phyloP scores from a whole-genome alignment of 2,888 invertebrate genomes.

The Himalopsyche tibetana region DNA sequence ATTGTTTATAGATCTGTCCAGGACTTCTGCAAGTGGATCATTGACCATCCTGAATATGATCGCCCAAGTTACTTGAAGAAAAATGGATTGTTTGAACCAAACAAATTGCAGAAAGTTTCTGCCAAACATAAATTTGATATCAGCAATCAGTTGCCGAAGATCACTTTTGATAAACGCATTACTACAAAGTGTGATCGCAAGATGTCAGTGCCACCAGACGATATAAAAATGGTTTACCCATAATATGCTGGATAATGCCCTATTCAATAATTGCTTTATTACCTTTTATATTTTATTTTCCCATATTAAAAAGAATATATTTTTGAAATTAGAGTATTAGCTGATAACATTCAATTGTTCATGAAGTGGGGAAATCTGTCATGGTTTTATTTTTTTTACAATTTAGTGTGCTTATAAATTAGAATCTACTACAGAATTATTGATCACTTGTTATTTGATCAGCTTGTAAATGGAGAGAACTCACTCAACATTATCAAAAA shows the following conservation, averaged over 20 bases:
- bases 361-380: too few relatives aligned
- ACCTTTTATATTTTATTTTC: too few relatives aligned
- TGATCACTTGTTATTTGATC: too few relatives aligned
- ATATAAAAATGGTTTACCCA: conserved; percentile 57
- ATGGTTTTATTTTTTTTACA: too few relatives aligned
- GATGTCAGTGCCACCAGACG: conserved; percentile 57
- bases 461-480: too few relatives aligned
- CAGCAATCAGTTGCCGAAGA: conserved; percentile 57
- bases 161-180: conserved; percentile 56
- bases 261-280: too few relatives aligned
- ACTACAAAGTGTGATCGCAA: conserved; percentile 40
- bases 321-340: too few relatives aligned
- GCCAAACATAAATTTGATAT: conserved; percentile 55
- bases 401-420: too few relatives aligned
- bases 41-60: conserved; percentile 75
- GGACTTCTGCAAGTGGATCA: conserved; percentile 78
- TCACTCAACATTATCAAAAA: too few relatives aligned
- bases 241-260: background rate
- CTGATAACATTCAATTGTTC: too few relatives aligned
- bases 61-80: conserved; percentile 77
- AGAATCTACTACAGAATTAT: too few relatives aligned
- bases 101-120: conserved; percentile 69
- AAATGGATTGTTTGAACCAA: conserved; percentile 76
- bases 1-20: conserved; percentile 75
- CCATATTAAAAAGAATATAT: too few relatives aligned